Base-by-base conservation (phyloP, 2,888 invertebrate species). In the Tanaodytes sp. region DNA sequence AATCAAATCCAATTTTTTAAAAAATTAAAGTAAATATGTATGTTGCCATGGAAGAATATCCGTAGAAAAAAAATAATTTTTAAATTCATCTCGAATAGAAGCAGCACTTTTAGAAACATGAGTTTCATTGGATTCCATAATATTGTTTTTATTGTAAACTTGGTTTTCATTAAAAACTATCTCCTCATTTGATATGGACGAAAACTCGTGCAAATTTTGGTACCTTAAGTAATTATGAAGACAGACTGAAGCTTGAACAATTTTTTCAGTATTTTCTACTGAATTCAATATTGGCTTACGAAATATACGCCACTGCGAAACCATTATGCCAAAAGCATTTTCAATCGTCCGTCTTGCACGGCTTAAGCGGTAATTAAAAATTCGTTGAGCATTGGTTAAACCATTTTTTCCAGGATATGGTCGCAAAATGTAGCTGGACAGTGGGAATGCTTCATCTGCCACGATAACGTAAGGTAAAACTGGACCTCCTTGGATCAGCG, bases 401-500 rank as follows among this genome's bases (percentile, higher is more conserved):
- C 39, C 27, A 16, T 16, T 40, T 51, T 14, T 19, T 8, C 52
- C 52, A 27, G 52, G 40, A 27, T 52, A 52, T 30, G 30, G 52
- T 39, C 52, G 12, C 52, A 52, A 39, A n/a, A 52, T 16, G 16
- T 52, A 52, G 6, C 16, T 11, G 1, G 1, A 15, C 1, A 52
- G 16, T 6, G 40, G 52, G 9, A 52, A 52, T 1, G 52, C 40
- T 16, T 39, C 52, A 27, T 52, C 40, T 2, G 27, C 52, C 2
- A 27, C 18, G 1, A 52, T 18, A 2, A 39, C 37, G 14, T 18
- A 40, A 11, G 52, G 52, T 11, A 52, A 14, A 5, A 23, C 11
- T 20, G 36, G 15, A 12, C 15, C 23, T 15, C 23, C 36, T 12
- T 8, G 18, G 14, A 11, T n/a, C 11, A 42, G 4, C 14, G 9